These are phyloP conservation scores for Ciconia maguari DNA, from an alignment of 2,113 vertebrate genomes.

Conservation along the genomic window DNA sequence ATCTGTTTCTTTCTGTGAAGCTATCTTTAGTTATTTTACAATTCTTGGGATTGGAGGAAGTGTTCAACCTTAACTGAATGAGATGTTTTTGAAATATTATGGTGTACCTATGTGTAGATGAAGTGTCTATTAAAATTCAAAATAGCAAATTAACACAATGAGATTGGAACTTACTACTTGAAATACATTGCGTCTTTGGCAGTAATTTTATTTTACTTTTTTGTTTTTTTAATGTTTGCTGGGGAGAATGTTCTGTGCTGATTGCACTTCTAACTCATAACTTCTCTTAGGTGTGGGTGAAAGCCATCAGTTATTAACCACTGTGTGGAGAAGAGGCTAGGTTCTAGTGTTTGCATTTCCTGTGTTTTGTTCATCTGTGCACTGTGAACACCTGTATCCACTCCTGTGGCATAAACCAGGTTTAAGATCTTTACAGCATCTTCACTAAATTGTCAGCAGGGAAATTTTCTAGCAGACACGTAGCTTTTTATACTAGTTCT, in stretches of 20 bases:
- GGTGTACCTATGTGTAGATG: not conserved
- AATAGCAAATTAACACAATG: not conserved
- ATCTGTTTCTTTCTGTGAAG: not conserved
- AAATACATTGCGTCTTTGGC: not conserved
- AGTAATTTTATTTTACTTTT: not conserved
- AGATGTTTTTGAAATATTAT: not conserved
- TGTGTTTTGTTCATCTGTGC: not conserved
- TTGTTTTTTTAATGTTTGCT: not conserved
- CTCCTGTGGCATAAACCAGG: not conserved
- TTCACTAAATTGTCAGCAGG: not conserved
- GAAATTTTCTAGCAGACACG: not conserved
- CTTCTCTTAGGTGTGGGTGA: not conserved
- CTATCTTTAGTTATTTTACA: not conserved
- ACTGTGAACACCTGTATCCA: not conserved
- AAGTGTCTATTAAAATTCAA: not conserved
- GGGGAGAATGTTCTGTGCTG: not conserved
- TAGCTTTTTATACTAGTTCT: not conserved
- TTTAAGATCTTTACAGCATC: not conserved
- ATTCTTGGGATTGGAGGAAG: not conserved
- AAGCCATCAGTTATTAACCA: not conserved
- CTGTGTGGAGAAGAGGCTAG: not conserved
- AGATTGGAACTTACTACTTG: not conserved
- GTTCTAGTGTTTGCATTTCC: not conserved
- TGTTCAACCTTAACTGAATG: not conserved
- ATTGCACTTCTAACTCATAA: not conserved